Evolutionary conservation across 1,140 invertebrate species (phyloP), one percentile per base, ranked within the genome.

Genomic region (Drosophila lacertosa): DNA sequence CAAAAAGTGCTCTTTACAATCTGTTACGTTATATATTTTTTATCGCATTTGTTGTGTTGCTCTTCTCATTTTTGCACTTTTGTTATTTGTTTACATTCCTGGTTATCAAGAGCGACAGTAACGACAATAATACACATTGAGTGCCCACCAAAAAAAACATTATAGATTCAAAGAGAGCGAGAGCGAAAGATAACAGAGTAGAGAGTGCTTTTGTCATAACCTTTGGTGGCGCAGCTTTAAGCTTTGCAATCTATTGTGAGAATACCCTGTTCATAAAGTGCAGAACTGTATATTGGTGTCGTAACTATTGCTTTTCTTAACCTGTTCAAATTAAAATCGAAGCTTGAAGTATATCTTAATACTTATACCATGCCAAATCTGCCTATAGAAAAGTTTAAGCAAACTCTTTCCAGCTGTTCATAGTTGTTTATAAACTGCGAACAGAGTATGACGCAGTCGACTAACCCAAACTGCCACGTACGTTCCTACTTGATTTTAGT

Each of bases 21-120:
- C 66, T 71, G 59, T 77, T 81, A 70, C 67, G 62, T 69, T 88
- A 60, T 88, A 82, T 76, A 78, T 81, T 82, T 33, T 9, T 13
- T 83, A 81, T 82, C 74, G 63, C 26, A 50, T 26, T 33, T 89
- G 72, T 89, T 89, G 62, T 29, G 22, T 10, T 29, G 26, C 24
- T 15, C 10, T 89, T 78, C 60, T 69, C 57, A 64, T 77, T 84
- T 77, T 68, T 74, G 67, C 70, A 78, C 54, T 81, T 57, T 72
- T 50, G 63, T 51, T 84, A 63, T 59, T 63, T 77, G 68, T 81
- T 62, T 75, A 64, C 64, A 37, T 60, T 69, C 69, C 35, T 55
- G 42, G 68, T 80, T 84, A 84, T 86, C 81, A 65, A 60, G 32
- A 72, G 13, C 10, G 20, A 15, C 33, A 50, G 22, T 11, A 57